A percentile compares a stretch with the other conserved stretches of the same genome.
Evolutionary conservation across 2,888 invertebrate genomes (phyloP).

Genomic region (Nomada ferruginata): DNA sequence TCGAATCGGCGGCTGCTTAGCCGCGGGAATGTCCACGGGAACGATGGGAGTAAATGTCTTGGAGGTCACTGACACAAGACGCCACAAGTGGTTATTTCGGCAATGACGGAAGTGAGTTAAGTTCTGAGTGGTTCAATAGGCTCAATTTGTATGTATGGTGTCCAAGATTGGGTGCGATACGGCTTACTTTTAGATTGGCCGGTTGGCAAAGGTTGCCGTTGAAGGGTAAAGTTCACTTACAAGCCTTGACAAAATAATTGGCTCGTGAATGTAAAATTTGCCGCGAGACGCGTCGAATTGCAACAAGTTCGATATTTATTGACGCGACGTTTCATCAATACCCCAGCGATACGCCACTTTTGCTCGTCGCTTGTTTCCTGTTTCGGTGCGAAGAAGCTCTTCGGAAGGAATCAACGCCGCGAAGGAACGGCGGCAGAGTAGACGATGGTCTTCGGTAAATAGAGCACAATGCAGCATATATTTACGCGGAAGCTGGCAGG

Average conservation of each 20-base stretch:
- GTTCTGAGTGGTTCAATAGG: conserved; percentile 14
- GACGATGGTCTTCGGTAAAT: conserved; percentile 60
- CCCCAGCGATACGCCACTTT: neutral
- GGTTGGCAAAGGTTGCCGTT: neutral
- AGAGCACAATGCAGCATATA: conserved; percentile 63
- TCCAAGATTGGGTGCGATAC: neutral
- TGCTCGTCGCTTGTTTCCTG: conserved; percentile 11
- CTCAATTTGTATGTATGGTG: conserved; percentile 12
- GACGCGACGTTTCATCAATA: neutral
- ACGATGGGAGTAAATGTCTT: conserved; percentile 3
- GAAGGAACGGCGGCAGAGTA: conserved; percentile 52
- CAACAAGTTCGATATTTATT: neutral
- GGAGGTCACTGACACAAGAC: conserved; percentile 28
- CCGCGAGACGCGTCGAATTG: conserved; percentile 48
- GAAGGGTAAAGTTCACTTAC: conserved; percentile 8
- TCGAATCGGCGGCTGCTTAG: conserved; percentile 51
- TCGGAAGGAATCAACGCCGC: conserved; percentile 58
- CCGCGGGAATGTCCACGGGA: conserved; percentile 48
- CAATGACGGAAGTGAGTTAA: conserved; percentile 26
- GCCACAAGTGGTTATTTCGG: conserved; percentile 14
- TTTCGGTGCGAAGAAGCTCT: conserved; percentile 23
- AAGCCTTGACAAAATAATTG: neutral
- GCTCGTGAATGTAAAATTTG: neutral
- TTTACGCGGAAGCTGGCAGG: conserved; percentile 60
- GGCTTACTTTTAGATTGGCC: neutral